These are phyloP conservation scores for Entomobrya multifasciata DNA, from an alignment of 2,888 invertebrate genomes.

Conservation along the genomic window DNA sequence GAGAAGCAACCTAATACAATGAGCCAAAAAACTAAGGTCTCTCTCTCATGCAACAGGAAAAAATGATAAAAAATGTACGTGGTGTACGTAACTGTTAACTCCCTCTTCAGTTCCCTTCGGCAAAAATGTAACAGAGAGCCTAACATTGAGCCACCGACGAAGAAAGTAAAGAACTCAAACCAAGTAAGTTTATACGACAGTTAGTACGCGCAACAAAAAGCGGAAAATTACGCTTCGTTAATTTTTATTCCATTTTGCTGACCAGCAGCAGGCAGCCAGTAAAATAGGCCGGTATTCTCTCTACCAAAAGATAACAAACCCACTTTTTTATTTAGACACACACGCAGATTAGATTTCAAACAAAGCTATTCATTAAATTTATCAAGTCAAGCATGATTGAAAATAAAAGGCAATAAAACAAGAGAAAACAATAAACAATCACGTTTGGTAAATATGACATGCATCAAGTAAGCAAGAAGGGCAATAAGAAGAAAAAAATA, in stretches of 20 bases:
- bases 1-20: too few relatives aligned
- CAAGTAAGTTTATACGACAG: too few relatives aligned
- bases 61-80: not conserved
- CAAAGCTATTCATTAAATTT: conserved; percentile 16
- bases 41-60: not conserved
- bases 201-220: not conserved
- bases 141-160: too few relatives aligned
- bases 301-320: not conserved
- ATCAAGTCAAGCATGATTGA: conserved; percentile 4
- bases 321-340: not conserved
- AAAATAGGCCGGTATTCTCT: not conserved
- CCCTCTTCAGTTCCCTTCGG: conserved; percentile 53
- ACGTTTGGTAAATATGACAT: too few relatives aligned
- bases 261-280: not conserved
- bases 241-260: conserved; percentile 5
- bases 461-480: too few relatives aligned
- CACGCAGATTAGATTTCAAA: conserved; percentile 13
- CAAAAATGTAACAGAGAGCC: too few relatives aligned
- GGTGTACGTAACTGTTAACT: conserved; percentile 45
- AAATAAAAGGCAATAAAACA: not conserved
- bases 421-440: conserved; percentile 2
- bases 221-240: conserved; percentile 9
- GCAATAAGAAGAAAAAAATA: too few relatives aligned
- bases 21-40: too few relatives aligned
- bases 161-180: too few relatives aligned